Base-by-base conservation (phyloP, 2,113 vertebrate genomes). In the Stigmatopora nigra region DNA sequence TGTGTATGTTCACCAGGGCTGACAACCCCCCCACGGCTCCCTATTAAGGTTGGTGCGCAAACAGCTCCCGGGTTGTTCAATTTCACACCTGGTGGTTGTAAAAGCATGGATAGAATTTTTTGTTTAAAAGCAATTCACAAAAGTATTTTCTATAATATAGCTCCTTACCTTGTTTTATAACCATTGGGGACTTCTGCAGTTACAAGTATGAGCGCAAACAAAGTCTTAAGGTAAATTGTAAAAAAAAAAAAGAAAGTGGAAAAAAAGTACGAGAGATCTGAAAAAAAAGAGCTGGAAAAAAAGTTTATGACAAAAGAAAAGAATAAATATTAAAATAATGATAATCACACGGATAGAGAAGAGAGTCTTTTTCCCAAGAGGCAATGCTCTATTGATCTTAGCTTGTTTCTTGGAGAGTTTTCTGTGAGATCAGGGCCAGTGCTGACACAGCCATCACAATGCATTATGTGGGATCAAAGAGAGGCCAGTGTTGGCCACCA, bases 391-490 rank as follows among this genome's bases (percentile, higher is more conserved):
- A 77, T 77, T 81, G 82, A 84, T 81, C 75, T 67, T 14, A 60
- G 77, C 75, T 70, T 77, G 76, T 85, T 81, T 81, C 74, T 78
- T 70, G 35, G 55, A 67, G 71, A 73, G 69, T 70, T 74, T 74
- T 72, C 78, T 78, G 71, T 75, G 80, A 80, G 76, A 83, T 78
- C 75, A 77, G 67, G 51, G 63, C 56, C 60, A 75, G 64, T 20
- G 56, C 76, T 78, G 81, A 83, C 79, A 77, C 76, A 71, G 70
- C 69, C 79, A 77, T 86, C 84, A 78, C 70, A 72, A 65, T 76
- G 78, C 72, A 79, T 85, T 82, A 84, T 85, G 75, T 72, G 78
- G 75, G 77, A 86, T 86, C 79, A 86, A 78, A 81, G 78, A 70
- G 61, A 72, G 84, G 75, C 74, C 80, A 71, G 48, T 13, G 12